A percentile compares a stretch with the other conserved stretches of the same genome.
Conservation (phyloP, 2,888 invertebrate genomes). For the Amblyjoppa proteus region DNA sequence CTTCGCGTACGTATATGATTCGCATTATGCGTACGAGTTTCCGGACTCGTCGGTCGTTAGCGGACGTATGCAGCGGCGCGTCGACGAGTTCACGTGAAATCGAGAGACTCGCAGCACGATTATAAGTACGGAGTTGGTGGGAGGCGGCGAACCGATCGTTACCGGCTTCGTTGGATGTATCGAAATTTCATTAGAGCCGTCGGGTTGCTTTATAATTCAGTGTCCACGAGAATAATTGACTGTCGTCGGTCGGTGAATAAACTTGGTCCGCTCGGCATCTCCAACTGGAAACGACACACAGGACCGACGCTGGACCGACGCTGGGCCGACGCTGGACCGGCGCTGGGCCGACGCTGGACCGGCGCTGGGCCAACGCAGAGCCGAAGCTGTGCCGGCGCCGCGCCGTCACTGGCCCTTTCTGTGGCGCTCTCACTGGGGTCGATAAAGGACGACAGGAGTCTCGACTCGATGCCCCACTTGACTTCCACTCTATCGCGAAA, state of each 20-base stretch:
- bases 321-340: no score
- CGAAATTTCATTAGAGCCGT: background rate
- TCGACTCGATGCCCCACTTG: background rate
- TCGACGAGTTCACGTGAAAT: background rate
- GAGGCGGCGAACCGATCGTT: background rate
- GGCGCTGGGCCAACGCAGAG: background rate
- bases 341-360: no score
- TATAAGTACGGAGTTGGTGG: background rate
- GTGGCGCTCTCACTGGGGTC: background rate
- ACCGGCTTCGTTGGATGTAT: background rate
- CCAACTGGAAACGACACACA: background rate
- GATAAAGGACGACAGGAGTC: background rate
- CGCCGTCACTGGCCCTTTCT: background rate
- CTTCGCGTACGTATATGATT: background rate
- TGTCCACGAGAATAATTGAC: background rate
- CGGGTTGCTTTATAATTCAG: background rate
- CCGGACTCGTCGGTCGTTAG: constrained; percentile 3
- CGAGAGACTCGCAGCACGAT: background rate
- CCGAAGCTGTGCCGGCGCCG: background rate
- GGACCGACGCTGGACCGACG: no score
- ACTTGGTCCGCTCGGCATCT: background rate
- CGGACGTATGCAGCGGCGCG: background rate
- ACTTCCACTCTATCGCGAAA: background rate
- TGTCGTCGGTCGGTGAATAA: background rate
- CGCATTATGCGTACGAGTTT: constrained; percentile 8